Conservation (phyloP, 64 coral and sea anemone species). For the Orbicella faveolata region DNA sequence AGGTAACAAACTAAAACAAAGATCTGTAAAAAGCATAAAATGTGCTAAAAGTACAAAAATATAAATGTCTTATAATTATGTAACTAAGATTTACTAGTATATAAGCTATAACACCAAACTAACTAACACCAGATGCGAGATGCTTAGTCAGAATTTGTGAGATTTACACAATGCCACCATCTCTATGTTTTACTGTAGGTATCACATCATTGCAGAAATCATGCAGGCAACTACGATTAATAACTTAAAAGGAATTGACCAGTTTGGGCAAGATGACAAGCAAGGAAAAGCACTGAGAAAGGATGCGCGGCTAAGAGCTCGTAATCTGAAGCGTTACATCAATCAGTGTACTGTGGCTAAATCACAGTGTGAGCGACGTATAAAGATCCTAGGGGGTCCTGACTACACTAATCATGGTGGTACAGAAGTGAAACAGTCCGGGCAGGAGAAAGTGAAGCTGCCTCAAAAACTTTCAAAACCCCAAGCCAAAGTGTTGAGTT, state of each 20-base stretch:
- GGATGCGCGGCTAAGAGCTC: conserved; percentile 82
- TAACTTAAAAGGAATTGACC: conserved; percentile 92
- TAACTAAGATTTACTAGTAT: no score
- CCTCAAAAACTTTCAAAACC: conserved; percentile 34
- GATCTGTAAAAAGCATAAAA: no score
- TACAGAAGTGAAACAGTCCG: conserved; percentile 12
- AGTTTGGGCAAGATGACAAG: conserved; percentile 56
- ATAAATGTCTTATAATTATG: no score
- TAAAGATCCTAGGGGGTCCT: conserved; percentile 91
- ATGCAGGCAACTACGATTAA: conserved; percentile 99
- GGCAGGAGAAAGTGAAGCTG: conserved; percentile 41
- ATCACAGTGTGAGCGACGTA: conserved; percentile 92
- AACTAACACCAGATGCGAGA: no score
- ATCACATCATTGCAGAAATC: conserved; percentile 99
- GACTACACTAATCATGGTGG: conserved; percentile 80
- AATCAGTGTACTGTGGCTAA: conserved; percentile 99
- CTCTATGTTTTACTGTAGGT: conserved; percentile 32
- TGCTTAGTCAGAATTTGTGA: no score
- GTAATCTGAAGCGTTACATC: conserved; percentile 96
- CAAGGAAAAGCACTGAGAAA: conserved; percentile 84
- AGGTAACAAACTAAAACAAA: no score
- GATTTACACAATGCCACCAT: no score
- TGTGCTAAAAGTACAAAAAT: no score
- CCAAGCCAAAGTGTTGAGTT: conserved; percentile 78
- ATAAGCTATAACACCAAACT: no score